Percentiles rank a stretch among this genome's conserved stretches.
Evolutionary conservation across 2,113 vertebrate genomes (phyloP).

Genomic region (Setophaga kirtlandii): DNA sequence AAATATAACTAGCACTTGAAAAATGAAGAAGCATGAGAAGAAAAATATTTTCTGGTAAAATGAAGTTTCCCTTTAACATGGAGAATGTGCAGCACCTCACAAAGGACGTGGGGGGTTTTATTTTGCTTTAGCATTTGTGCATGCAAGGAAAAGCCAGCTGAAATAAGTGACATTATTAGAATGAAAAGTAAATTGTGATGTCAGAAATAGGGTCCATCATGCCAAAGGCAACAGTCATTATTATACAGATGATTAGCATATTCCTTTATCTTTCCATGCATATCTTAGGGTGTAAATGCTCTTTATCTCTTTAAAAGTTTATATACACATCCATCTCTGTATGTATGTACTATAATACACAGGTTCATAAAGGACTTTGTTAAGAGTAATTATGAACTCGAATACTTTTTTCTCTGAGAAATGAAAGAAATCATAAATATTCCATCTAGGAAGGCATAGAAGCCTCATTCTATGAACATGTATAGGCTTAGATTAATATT

Average conservation of each 20-base stretch:
- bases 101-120: neutral
- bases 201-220: neutral
- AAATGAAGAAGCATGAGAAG: neutral
- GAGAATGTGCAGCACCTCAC: neutral
- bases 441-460: neutral
- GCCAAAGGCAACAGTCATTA: neutral
- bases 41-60: neutral
- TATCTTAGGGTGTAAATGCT: neutral
- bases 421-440: neutral
- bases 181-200: neutral
- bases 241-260: neutral
- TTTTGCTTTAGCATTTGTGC: neutral
- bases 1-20: neutral
- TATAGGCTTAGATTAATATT: neutral
- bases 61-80: neutral
- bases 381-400: neutral
- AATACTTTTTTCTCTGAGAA: neutral
- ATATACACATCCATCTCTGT: neutral
- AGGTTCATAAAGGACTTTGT: neutral
- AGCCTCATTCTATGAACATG: neutral
- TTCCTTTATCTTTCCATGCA: fast-evolving
- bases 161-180: neutral
- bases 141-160: neutral
- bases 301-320: neutral
- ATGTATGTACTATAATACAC: neutral